Evolutionary conservation across 1,140 invertebrate species (phyloP).

Genomic region (Drosophila simulans): DNA sequence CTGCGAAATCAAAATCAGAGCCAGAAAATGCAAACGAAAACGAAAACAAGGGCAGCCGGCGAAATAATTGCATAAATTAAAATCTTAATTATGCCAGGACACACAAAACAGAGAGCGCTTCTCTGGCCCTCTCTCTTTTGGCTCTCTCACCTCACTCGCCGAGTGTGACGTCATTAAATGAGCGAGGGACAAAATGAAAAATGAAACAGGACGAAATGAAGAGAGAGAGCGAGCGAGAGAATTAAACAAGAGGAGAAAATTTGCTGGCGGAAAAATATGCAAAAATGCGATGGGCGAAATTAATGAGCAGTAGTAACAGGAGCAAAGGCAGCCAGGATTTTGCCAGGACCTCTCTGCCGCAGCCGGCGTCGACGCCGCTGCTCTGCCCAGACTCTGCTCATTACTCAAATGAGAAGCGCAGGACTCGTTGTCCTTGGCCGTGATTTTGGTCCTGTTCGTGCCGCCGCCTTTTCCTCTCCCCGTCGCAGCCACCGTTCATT

Average conservation of each 20-base stretch:
- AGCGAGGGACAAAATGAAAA: slow-evolving; percentile 79
- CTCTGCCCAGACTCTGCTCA: slow-evolving; percentile 51
- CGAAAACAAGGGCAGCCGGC: slow-evolving; percentile 69
- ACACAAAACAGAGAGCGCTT: slow-evolving; percentile 37
- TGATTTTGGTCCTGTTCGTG: slow-evolving; percentile 68
- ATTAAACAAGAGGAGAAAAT: slow-evolving; percentile 73
- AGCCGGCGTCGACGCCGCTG: slow-evolving; percentile 16
- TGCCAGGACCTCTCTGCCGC: slow-evolving; percentile 37
- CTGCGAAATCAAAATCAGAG: slow-evolving; percentile 41
- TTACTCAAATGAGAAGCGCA: slow-evolving; percentile 76
- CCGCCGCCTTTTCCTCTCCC: slow-evolving; percentile 11
- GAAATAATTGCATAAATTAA: slow-evolving; percentile 84
- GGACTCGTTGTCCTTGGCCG: slow-evolving; percentile 81
- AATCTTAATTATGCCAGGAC: slow-evolving; percentile 80
- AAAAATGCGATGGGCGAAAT: slow-evolving; percentile 75
- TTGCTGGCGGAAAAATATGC: slow-evolving; percentile 64
- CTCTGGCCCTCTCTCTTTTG: background rate
- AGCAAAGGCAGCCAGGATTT: slow-evolving; percentile 41
- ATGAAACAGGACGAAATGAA: slow-evolving; percentile 60
- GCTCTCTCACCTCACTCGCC: slow-evolving; percentile 9
- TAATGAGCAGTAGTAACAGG: slow-evolving; percentile 72
- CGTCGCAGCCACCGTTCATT: slow-evolving; percentile 64
- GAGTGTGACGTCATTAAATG: slow-evolving; percentile 70
- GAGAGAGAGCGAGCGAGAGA: slow-evolving; percentile 51
- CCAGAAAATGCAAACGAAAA: slow-evolving; percentile 43